These are phyloP conservation scores for Mionectes olivaceus DNA, from an alignment of 2,797 vertebrate genomes.

Conservation along the genomic window DNA sequence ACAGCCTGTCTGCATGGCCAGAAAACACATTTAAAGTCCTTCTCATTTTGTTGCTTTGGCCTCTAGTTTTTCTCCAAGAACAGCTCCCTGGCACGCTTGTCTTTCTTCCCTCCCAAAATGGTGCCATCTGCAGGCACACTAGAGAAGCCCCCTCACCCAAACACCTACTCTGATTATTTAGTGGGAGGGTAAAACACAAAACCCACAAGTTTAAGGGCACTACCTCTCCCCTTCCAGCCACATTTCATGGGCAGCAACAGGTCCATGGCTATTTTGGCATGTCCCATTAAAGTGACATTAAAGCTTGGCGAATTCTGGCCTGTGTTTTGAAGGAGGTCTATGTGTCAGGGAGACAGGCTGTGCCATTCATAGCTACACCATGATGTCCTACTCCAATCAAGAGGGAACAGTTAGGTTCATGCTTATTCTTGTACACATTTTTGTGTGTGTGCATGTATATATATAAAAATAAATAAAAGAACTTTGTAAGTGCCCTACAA, in stretches of 20 bases:
- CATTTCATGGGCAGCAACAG: rapidly evolving
- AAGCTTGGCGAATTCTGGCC: not conserved
- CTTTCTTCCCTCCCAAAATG: not conserved
- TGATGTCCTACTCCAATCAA: not conserved
- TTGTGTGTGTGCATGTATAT: not conserved
- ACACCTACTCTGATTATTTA: not conserved
- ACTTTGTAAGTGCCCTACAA: not conserved
- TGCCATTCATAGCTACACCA: not conserved
- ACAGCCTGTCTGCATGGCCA: slow-evolving; percentile 31
- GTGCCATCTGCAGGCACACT: not conserved
- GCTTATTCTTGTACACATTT: not conserved
- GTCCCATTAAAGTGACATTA: not conserved
- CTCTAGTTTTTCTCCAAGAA: not conserved
- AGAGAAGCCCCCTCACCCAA: not conserved
- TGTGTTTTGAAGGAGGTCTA: not conserved
- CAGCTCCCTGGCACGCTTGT: not conserved
- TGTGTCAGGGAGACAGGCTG: not conserved
- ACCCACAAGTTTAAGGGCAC: not conserved
- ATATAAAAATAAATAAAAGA: not conserved
- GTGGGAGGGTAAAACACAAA: not conserved
- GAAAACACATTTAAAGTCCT: slow-evolving; percentile 25
- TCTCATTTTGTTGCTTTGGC: slow-evolving; percentile 21
- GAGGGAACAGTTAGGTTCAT: not conserved
- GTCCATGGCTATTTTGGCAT: not conserved
- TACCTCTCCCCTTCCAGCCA: not conserved